Conservation (phyloP, 2,113 vertebrate species). For the Pseudorasbora parva region DNA sequence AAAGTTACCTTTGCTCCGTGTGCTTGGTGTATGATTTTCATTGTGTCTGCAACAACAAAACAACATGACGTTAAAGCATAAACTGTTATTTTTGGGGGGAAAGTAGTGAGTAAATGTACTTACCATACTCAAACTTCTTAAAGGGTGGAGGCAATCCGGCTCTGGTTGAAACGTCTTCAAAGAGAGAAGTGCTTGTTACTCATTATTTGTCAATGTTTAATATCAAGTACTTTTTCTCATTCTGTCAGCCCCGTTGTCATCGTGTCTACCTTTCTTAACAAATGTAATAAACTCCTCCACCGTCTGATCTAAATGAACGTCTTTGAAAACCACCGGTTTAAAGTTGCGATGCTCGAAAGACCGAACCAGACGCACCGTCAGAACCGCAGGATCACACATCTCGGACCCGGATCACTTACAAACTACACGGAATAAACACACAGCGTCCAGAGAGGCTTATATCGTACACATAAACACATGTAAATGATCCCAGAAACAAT, state of each 20-base stretch:
- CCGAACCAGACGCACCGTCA: conserved; percentile 89
- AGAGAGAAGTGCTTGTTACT: background rate
- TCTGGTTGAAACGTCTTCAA: conserved; percentile 80
- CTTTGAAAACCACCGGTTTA: conserved; percentile 82
- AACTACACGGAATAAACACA: background rate
- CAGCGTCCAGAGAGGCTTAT: background rate
- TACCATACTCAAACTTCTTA: conserved; percentile 87
- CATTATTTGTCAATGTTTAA: background rate
- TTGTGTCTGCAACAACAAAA: conserved; percentile 80
- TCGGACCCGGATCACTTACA: background rate
- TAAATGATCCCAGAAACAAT: too few relatives aligned
- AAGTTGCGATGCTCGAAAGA: conserved; percentile 93
- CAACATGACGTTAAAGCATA: background rate
- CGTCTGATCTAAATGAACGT: conserved; percentile 80
- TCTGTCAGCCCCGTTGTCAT: background rate
- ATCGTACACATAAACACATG: background rate
- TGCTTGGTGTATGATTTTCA: conserved; percentile 94
- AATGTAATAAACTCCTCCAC: conserved; percentile 83
- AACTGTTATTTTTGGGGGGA: background rate
- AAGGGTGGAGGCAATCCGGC: conserved; percentile 85
- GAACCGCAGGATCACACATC: conserved; percentile 77
- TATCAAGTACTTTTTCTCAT: background rate
- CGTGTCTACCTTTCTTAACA: conserved; percentile 78
- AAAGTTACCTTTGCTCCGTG: conserved; percentile 89
- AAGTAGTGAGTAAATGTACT: background rate